Evolutionary conservation across 2,888 invertebrate species (phyloP).

Genomic region (Eudemis profundana): DNA sequence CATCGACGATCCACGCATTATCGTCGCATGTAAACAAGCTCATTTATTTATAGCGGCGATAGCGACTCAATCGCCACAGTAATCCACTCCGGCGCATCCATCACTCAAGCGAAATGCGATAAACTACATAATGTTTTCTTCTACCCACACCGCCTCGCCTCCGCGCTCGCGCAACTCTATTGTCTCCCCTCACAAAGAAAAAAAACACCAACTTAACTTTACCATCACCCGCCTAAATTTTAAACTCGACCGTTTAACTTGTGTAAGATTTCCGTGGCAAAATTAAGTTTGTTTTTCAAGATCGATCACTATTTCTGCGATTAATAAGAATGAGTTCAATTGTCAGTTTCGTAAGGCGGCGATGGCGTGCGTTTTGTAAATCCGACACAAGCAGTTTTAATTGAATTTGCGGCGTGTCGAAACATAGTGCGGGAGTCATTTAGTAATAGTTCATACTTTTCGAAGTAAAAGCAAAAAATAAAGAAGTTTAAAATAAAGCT

Average conservation of each 20-base stretch:
- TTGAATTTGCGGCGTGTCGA: conserved; percentile 34
- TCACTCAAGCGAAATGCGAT: conserved; percentile 41
- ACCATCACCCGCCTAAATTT: not conserved
- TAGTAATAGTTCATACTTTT: conserved; percentile 23
- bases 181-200: conserved; percentile 56
- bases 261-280: conserved; percentile 13
- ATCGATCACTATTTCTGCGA: conserved; percentile 39
- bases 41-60: conserved; percentile 35
- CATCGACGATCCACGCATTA: not conserved
- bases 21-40: conserved; percentile 20
- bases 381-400: conserved; percentile 38
- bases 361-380: conserved; percentile 37
- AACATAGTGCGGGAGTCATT: conserved; percentile 25
- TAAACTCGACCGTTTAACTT: not conserved
- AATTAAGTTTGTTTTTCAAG: conserved; percentile 26
- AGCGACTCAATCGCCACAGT: conserved; percentile 30
- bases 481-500: conserved; percentile 6
- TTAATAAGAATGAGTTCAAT: conserved; percentile 43
- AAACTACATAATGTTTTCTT: conserved; percentile 49
- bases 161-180: conserved; percentile 48
- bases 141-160: conserved; percentile 53
- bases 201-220: conserved; percentile 33
- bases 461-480: too few relatives aligned
- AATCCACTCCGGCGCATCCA: conserved; percentile 41
- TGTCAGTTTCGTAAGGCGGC: conserved; percentile 35